phyloP scores from a whole-genome alignment of 2,113 vertebrate species.

The Rhodinocichla rosea region DNA sequence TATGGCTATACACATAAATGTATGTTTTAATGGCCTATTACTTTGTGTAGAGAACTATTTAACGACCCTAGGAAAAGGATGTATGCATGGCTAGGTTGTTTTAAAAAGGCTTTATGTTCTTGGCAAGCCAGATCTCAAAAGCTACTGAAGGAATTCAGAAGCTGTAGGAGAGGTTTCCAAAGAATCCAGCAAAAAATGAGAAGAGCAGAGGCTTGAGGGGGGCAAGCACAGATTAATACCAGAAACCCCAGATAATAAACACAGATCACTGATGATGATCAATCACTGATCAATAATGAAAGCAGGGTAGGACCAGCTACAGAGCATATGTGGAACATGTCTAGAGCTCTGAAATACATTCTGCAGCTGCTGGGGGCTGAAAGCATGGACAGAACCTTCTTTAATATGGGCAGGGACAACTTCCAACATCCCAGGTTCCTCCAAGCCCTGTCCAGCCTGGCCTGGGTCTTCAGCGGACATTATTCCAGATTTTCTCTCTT shows the following conservation, averaged over 20 bases:
- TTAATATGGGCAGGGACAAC: not conserved
- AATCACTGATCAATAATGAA: not conserved
- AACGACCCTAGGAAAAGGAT: not conserved
- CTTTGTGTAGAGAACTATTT: not conserved
- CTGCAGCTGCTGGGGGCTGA: not conserved
- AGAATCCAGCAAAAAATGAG: not conserved
- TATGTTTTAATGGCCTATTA: not conserved
- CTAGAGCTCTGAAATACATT: rapidly evolving
- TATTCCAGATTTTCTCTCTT: no score
- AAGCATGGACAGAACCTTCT: not conserved
- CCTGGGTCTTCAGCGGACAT: no score
- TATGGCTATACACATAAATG: not conserved
- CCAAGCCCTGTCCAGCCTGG: no score
- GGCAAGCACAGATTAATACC: not conserved
- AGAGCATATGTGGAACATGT: rapidly evolving
- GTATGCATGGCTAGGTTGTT: not conserved
- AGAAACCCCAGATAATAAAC: not conserved
- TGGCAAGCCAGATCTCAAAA: not conserved
- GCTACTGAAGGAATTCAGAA: not conserved
- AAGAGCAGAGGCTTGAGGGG: not conserved
- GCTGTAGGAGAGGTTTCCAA: not conserved
- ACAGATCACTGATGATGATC: not conserved
- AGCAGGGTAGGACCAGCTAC: not conserved
- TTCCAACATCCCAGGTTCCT: no score
- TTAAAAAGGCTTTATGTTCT: not conserved